A percentile compares a stretch with the other conserved stretches of the same genome.
phyloP scores from a whole-genome alignment of 2,888 invertebrate species.

The Cheilosia vulpina region DNA sequence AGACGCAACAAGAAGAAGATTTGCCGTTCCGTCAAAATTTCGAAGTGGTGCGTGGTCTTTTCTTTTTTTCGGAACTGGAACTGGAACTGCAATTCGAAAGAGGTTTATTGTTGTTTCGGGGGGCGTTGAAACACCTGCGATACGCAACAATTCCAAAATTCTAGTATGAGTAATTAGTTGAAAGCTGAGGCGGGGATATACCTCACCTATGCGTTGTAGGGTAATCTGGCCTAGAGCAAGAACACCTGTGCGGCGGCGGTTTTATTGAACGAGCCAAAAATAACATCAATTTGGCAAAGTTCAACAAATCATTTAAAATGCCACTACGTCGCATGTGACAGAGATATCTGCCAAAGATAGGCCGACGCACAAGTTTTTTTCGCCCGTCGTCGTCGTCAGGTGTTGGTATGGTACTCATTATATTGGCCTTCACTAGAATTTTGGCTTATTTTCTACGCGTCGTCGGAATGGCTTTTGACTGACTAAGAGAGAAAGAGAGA shows the following conservation, averaged over 20 bases:
- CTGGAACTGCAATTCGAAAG: constrained; percentile 40
- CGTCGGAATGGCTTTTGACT: background rate
- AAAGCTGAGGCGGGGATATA: background rate
- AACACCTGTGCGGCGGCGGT: constrained; percentile 28
- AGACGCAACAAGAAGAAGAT: constrained; percentile 42
- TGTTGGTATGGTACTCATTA: background rate
- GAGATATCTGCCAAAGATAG: constrained; percentile 14
- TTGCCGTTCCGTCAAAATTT: constrained; percentile 7
- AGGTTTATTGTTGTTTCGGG: background rate
- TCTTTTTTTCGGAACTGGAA: constrained; percentile 26
- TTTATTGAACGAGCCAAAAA: background rate
- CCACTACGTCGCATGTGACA: constrained; percentile 29
- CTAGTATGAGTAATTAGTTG: constrained; percentile 36
- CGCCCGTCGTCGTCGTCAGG: constrained; percentile 1
- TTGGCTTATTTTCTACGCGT: background rate
- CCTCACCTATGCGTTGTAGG: background rate
- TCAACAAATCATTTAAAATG: background rate
- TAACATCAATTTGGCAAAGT: background rate
- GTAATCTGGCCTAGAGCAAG: background rate
- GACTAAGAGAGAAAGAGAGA: background rate
- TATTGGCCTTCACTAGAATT: constrained; percentile 8
- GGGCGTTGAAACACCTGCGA: constrained; percentile 27
- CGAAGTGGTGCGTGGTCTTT: constrained; percentile 2
- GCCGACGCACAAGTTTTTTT: constrained; percentile 25
- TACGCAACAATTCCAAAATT: constrained; percentile 18